These are phyloP conservation scores for Agonopterix arenella DNA, from an alignment of 2,888 invertebrate genomes.

Conservation along the genomic window DNA sequence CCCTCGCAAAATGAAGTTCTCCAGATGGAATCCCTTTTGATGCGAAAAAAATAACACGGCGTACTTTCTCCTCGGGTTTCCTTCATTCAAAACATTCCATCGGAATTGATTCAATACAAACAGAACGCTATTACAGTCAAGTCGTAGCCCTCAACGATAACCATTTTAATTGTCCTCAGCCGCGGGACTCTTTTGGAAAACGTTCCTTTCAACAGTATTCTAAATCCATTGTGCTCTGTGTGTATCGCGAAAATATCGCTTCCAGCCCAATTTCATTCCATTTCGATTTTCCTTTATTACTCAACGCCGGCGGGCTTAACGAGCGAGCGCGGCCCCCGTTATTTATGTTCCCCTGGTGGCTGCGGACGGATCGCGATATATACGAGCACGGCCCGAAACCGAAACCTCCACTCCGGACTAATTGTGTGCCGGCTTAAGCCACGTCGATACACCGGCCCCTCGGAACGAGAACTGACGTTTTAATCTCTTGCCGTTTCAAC, in stretches of 20 bases:
- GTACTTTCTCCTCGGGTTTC: conserved; percentile 49
- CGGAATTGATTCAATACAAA: conserved; percentile 56
- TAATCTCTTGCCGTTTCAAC: conserved; percentile 36
- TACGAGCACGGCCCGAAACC: conserved; percentile 58
- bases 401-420: conserved; percentile 63
- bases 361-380: conserved; percentile 71
- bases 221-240: conserved; percentile 62
- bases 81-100: conserved; percentile 57
- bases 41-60: conserved; percentile 45
- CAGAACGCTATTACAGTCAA: conserved; percentile 46
- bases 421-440: conserved; percentile 68
- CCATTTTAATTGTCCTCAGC: conserved; percentile 66
- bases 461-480: conserved; percentile 42
- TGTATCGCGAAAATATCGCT: conserved; percentile 71
- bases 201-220: conserved; percentile 58
- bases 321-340: conserved; percentile 69
- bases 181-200: conserved; percentile 50
- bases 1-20: conserved; percentile 50
- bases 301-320: conserved; percentile 73
- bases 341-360: conserved; percentile 75
- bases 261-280: conserved; percentile 75
- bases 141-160: conserved; percentile 54
- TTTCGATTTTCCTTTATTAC: conserved; percentile 78
- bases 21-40: conserved; percentile 41
- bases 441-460: conserved; percentile 49